phyloP scores from a whole-genome alignment of 2,888 invertebrate genomes.

The Ypsolopha scabrella region DNA sequence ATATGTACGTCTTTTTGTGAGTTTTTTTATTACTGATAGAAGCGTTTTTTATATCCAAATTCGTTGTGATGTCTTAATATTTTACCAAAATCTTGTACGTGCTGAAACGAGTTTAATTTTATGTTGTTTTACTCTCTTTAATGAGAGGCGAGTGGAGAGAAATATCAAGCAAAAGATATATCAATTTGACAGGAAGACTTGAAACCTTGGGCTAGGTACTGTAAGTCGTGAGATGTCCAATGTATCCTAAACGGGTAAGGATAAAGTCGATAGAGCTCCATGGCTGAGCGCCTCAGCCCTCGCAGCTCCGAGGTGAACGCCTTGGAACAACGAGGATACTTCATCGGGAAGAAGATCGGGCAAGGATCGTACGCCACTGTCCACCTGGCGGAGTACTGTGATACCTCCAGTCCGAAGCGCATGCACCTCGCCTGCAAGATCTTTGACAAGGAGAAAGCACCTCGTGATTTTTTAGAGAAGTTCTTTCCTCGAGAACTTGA shows the following conservation, averaged over 20 bases:
- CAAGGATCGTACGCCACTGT: slow-evolving; percentile 94
- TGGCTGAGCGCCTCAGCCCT: slow-evolving; percentile 81
- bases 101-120: slow-evolving; percentile 37
- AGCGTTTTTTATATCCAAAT: slow-evolving; percentile 68
- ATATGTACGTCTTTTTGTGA: slow-evolving; percentile 63
- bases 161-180: slow-evolving; percentile 35
- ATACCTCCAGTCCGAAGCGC: slow-evolving; percentile 76
- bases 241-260: slow-evolving; percentile 69
- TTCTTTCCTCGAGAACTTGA: slow-evolving; percentile 95
- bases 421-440: slow-evolving; percentile 90
- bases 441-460: slow-evolving; percentile 90
- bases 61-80: slow-evolving; percentile 69
- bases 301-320: slow-evolving; percentile 88
- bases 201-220: slow-evolving; percentile 46
- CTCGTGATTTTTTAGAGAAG: slow-evolving; percentile 89
- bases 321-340: slow-evolving; percentile 85
- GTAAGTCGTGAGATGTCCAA: slow-evolving; percentile 66
- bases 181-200: slow-evolving; percentile 53
- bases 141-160: slow-evolving; percentile 55
- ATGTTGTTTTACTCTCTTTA: slow-evolving; percentile 46
- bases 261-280: slow-evolving; percentile 69
- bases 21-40: slow-evolving; percentile 53
- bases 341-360: slow-evolving; percentile 88
- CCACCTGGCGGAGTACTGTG: slow-evolving; percentile 85
- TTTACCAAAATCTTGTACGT: slow-evolving; percentile 63